These are phyloP conservation scores for Pyrocoelia pectoralis DNA, from an alignment of 2,888 invertebrate genomes.

Conservation along the genomic window DNA sequence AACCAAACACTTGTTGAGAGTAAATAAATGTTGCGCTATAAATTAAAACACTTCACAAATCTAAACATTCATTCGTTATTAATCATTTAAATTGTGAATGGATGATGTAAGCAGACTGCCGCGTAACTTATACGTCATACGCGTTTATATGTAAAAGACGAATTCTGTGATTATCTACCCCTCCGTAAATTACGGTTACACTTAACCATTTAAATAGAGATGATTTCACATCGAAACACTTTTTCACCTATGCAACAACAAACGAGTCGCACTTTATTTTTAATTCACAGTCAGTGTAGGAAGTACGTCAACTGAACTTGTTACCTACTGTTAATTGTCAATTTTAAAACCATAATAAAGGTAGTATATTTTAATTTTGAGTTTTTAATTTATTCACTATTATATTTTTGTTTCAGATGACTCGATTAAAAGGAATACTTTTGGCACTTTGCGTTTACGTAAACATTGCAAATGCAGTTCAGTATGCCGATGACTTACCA, in stretches of 20 bases:
- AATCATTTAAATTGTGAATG: slow-evolving; percentile 18
- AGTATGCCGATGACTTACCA: slow-evolving; percentile 58
- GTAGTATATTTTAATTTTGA: neutral
- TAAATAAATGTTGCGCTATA: neutral
- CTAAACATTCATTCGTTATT: neutral
- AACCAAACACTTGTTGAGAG: neutral
- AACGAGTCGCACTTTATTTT: neutral
- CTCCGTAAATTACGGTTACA: neutral
- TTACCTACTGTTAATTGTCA: neutral
- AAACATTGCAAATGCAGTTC: slow-evolving; percentile 13
- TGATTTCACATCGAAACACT: neutral
- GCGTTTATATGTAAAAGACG: neutral
- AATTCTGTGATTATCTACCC: neutral
- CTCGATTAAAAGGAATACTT: neutral
- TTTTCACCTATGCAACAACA: slow-evolving; percentile 6
- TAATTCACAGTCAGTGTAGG: neutral
- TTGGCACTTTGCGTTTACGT: neutral
- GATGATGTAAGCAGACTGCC: slow-evolving; percentile 9
- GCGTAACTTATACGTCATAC: neutral
- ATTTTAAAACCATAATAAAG: neutral
- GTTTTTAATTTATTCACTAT: too few relatives aligned
- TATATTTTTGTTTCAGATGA: slow-evolving; percentile 37
- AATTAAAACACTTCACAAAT: slow-evolving; percentile 1
- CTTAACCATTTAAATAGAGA: neutral
- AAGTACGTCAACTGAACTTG: slow-evolving; percentile 5